phyloP scores from a whole-genome alignment of 2,888 invertebrate genomes.

The Daptonema setosum region DNA sequence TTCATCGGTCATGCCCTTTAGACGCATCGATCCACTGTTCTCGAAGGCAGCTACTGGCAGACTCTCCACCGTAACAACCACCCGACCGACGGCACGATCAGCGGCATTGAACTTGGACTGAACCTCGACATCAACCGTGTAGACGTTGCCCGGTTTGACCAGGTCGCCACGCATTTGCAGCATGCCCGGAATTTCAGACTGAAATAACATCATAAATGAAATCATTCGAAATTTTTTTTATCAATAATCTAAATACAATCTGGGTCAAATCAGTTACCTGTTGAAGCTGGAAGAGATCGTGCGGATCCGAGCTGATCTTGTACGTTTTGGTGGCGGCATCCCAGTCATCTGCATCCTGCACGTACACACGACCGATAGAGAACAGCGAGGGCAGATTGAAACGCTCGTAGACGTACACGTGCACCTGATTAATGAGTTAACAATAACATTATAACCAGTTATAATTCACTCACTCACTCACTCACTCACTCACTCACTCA shows the following conservation, averaged over 20 bases:
- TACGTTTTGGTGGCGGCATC: constrained; percentile 85
- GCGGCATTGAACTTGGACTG: constrained; percentile 46
- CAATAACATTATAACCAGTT: no score
- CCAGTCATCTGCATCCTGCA: constrained; percentile 94
- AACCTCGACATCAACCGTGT: not conserved
- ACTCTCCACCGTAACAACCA: constrained; percentile 73
- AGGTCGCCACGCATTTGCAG: constrained; percentile 67
- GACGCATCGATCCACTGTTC: constrained; percentile 77
- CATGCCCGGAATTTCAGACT: no score
- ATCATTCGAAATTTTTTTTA: no score
- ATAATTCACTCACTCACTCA: no score
- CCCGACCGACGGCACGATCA: constrained; percentile 85
- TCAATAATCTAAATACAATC: no score
- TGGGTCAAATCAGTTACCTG: constrained; percentile 67
- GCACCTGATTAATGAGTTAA: constrained; percentile 47
- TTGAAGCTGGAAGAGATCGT: constrained; percentile 41
- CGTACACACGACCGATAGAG: constrained; percentile 79
- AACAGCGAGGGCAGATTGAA: constrained; percentile 36
- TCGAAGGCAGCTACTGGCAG: constrained; percentile 83
- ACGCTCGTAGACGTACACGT: constrained; percentile 77
- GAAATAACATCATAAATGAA: no score
- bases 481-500: no score
- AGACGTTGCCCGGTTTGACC: constrained; percentile 50
- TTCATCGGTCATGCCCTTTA: constrained; percentile 58
- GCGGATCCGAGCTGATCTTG: constrained; percentile 3